These are phyloP conservation scores for Drosophila rhopaloa DNA, from an alignment of 1,140 invertebrate species.

Conservation along the genomic window DNA sequence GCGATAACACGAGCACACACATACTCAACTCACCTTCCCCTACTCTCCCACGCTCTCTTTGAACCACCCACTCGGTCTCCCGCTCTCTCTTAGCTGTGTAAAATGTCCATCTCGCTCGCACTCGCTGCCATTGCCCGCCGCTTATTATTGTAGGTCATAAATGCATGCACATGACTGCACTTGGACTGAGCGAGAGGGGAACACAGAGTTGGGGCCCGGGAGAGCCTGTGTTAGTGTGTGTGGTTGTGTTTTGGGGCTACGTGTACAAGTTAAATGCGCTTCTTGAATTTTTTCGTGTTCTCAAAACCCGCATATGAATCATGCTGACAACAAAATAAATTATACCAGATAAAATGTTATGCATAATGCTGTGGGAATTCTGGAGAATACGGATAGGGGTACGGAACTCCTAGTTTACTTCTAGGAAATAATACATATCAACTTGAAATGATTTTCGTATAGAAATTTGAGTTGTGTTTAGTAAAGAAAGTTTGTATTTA, in stretches of 20 bases:
- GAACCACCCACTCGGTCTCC: constrained; percentile 16
- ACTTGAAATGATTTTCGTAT: no score
- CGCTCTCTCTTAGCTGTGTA: constrained; percentile 18
- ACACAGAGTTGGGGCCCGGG: constrained; percentile 2
- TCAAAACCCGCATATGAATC: constrained; percentile 25
- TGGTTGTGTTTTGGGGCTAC: constrained; percentile 24
- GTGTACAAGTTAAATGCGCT: constrained; percentile 49
- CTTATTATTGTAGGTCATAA: constrained; percentile 76
- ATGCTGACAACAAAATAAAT: constrained; percentile 3
- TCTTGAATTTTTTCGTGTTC: constrained; percentile 13
- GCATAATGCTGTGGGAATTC: background rate
- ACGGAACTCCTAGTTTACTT: background rate
- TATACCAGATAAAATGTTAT: background rate
- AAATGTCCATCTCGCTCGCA: constrained; percentile 41
- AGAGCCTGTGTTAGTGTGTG: constrained; percentile 14
- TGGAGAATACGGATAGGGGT: background rate
- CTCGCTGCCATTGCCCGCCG: constrained; percentile 14
- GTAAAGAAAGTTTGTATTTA: no score
- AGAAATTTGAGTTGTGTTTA: no score
- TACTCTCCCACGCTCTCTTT: constrained; percentile 4
- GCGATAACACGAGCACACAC: constrained; percentile 33
- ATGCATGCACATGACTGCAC: constrained; percentile 72
- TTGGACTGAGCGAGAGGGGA: constrained; percentile 3
- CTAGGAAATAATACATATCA: no score
- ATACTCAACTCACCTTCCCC: constrained; percentile 17